Evolutionary conservation across 2,797 vertebrate genomes (phyloP).

Genomic region (Lithobates pipiens): DNA sequence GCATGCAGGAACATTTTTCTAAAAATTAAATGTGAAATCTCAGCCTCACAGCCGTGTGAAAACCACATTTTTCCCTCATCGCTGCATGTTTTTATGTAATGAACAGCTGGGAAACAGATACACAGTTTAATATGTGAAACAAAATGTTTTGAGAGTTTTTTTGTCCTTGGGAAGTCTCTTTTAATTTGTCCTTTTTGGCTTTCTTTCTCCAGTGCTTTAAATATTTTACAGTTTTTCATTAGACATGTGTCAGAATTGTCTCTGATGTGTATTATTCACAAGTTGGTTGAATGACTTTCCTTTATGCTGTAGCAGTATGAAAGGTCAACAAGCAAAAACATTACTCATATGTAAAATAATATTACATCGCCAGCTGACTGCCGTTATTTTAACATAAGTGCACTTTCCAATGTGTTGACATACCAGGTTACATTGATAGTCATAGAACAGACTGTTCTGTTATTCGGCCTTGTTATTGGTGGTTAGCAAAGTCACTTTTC

Average conservation of each 20-base stretch:
- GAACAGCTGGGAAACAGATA: conserved; percentile 48
- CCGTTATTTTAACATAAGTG: neutral
- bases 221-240: conserved; percentile 32
- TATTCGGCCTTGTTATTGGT: neutral
- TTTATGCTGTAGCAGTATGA: conserved; percentile 40
- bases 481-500: too few relatives aligned
- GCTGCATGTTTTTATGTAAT: neutral
- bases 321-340: neutral
- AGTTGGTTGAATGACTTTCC: conserved; percentile 62
- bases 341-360: neutral
- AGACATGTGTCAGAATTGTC: conserved; percentile 42
- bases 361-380: neutral
- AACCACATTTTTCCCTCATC: neutral
- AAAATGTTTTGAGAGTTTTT: conserved; percentile 48
- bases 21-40: neutral
- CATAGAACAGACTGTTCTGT: neutral
- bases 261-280: conserved; percentile 55
- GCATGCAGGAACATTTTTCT: neutral
- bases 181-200: conserved; percentile 63
- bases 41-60: neutral
- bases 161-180: conserved; percentile 56
- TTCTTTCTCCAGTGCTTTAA: conserved; percentile 25
- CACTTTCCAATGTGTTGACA: neutral
- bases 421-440: neutral
- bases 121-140: conserved; percentile 40